These are phyloP conservation scores for Hyalella azteca DNA, from an alignment of 2,888 invertebrate species.

Conservation along the genomic window DNA sequence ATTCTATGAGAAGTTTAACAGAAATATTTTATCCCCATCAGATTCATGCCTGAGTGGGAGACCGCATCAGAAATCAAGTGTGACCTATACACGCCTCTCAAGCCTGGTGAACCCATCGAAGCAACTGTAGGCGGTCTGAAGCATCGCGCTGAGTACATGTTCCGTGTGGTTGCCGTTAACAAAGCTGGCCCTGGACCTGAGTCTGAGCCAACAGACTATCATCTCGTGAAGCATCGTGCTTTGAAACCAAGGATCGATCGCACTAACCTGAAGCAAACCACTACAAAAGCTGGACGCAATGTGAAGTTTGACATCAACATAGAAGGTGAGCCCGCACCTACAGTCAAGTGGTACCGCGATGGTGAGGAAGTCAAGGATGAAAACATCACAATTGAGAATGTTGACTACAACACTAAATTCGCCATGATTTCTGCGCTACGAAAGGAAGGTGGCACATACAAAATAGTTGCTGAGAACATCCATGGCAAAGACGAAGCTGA, in stretches of 20 bases:
- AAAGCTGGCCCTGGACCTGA: constrained; percentile 90
- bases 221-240: constrained; percentile 84
- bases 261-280: constrained; percentile 86
- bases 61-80: constrained; percentile 77
- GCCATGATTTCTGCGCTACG: constrained; percentile 79
- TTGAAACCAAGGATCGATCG: constrained; percentile 97
- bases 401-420: constrained; percentile 89
- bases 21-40: constrained; percentile 55
- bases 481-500: constrained; percentile 92
- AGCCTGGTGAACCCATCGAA: constrained; percentile 89
- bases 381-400: constrained; percentile 78
- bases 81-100: constrained; percentile 68
- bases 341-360: constrained; percentile 83
- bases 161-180: constrained; percentile 88
- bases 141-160: constrained; percentile 89
- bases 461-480: constrained; percentile 86
- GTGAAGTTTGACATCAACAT: constrained; percentile 93
- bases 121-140: constrained; percentile 81
- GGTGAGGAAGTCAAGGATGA: constrained; percentile 61
- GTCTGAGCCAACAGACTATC: constrained; percentile 88
- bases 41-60: constrained; percentile 82
- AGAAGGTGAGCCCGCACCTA: constrained; percentile 94
- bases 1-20: background rate
- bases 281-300: constrained; percentile 87
- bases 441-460: constrained; percentile 88